Percentiles rank a stretch among this genome's conserved stretches.
phyloP scores from a whole-genome alignment of 1,140 invertebrate genomes.

The Aphis gossypii region DNA sequence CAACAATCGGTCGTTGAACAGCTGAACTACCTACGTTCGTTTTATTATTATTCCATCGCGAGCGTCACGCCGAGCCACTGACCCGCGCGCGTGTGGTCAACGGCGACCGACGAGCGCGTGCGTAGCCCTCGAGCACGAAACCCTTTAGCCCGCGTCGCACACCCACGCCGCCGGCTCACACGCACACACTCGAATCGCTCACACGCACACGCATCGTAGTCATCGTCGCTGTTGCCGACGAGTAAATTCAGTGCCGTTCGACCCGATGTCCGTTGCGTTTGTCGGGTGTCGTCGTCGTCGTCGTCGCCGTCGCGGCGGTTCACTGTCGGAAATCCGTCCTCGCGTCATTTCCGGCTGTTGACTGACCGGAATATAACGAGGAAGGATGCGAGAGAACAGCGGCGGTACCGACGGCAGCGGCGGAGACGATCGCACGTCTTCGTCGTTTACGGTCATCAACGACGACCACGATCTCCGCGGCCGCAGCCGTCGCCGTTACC shows the following conservation, averaged over 20 bases:
- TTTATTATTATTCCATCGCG: background rate
- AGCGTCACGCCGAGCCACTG: conserved; percentile 5
- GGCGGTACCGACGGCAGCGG: background rate
- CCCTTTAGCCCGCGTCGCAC: background rate
- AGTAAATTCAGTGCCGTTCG: conserved; percentile 23
- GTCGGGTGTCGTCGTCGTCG: background rate
- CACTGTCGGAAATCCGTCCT: background rate
- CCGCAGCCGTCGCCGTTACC: conserved; percentile 62
- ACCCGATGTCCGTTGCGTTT: conserved; percentile 15
- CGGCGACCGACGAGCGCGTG: background rate
- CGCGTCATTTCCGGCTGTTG: background rate
- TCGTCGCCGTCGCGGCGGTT: background rate
- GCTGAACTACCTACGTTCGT: background rate
- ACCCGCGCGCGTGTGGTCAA: conserved; percentile 38
- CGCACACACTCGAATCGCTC: too few relatives aligned
- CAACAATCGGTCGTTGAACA: background rate
- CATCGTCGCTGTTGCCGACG: background rate
- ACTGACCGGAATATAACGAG: background rate
- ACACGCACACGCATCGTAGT: background rate
- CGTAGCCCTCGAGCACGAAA: background rate
- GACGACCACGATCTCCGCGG: conserved; percentile 60
- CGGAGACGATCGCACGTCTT: background rate
- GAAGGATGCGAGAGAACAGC: background rate
- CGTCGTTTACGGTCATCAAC: conserved; percentile 55
- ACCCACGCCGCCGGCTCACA: background rate